These are phyloP conservation scores for Channa striata DNA, from an alignment of 2,797 vertebrate genomes.

Conservation along the genomic window DNA sequence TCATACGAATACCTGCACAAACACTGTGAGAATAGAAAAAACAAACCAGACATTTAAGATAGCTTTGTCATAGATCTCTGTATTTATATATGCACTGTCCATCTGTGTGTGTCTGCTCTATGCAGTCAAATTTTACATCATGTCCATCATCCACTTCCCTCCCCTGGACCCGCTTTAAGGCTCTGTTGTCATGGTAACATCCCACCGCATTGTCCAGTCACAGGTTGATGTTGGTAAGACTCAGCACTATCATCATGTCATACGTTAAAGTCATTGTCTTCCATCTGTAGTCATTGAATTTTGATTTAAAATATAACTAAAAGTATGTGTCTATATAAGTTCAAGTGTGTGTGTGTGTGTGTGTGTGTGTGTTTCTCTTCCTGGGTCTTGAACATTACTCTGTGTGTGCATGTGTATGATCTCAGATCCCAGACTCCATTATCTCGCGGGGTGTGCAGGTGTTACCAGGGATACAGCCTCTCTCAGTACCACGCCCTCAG, in stretches of 20 bases:
- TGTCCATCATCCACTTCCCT: slow-evolving; percentile 58
- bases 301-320: background rate
- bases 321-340: slow-evolving; percentile 32
- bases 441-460: slow-evolving; percentile 99
- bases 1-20: background rate
- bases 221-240: slow-evolving; percentile 72
- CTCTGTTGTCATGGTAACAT: slow-evolving; percentile 72
- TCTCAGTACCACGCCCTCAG: slow-evolving; percentile 98
- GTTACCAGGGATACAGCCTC: slow-evolving; percentile 96
- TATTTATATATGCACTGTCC: slow-evolving; percentile 20
- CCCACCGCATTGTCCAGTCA: slow-evolving; percentile 71
- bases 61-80: slow-evolving; percentile 5
- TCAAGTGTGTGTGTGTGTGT: slow-evolving; percentile 16
- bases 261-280: slow-evolving; percentile 32
- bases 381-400: background rate
- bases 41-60: slow-evolving; percentile 3
- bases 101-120: slow-evolving; percentile 37
- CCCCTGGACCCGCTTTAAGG: slow-evolving; percentile 54
- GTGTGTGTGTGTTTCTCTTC: slow-evolving; percentile 1
- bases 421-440: slow-evolving; percentile 98
- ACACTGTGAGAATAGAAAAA: slow-evolving; percentile 11
- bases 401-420: slow-evolving; percentile 41
- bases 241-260: slow-evolving; percentile 44
- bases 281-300: slow-evolving; percentile 22
- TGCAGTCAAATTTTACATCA: slow-evolving; percentile 52